Percentiles rank a stretch among this genome's conserved stretches.
Conservation (phyloP, 1,140 invertebrate genomes). For the Drosophila bocki region DNA sequence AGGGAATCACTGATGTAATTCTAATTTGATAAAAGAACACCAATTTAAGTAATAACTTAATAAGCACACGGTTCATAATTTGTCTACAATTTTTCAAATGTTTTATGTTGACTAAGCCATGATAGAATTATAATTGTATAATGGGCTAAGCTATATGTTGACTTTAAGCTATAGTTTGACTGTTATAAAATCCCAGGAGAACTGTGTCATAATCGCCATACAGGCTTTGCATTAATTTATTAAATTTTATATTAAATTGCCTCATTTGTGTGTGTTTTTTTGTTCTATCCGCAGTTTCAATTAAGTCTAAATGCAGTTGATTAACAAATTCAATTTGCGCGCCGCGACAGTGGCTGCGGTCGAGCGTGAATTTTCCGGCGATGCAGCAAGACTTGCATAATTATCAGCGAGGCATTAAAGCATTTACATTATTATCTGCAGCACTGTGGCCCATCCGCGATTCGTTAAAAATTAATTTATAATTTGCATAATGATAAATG, state of each 20-base stretch:
- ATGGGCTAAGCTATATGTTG: too few species aligned
- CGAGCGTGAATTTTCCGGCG: conserved; percentile 27
- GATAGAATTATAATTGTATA: too few species aligned
- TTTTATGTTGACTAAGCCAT: background rate
- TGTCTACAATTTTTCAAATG: background rate
- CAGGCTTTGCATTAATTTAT: conserved; percentile 16
- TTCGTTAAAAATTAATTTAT: conserved; percentile 65
- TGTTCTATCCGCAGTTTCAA: conserved; percentile 46
- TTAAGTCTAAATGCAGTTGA: conserved; percentile 73
- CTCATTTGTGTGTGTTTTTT: conserved; percentile 3
- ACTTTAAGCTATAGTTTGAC: background rate
- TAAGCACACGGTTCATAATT: background rate
- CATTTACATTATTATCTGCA: conserved; percentile 60
- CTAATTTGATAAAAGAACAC: background rate
- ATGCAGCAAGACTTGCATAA: conserved; percentile 54
- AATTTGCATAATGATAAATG: conserved; percentile 77
- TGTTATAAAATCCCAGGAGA: conserved; percentile 5
- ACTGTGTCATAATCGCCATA: conserved; percentile 18
- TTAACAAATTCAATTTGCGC: conserved; percentile 74
- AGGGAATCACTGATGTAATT: background rate
- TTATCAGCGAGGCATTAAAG: conserved; percentile 51
- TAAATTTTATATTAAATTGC: conserved; percentile 42
- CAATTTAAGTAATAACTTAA: too few species aligned
- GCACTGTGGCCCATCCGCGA: conserved; percentile 26
- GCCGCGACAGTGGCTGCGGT: conserved; percentile 14